These are phyloP conservation scores for Meloidogyne chitwoodi DNA, from an alignment of 1,140 invertebrate species.

Conservation along the genomic window DNA sequence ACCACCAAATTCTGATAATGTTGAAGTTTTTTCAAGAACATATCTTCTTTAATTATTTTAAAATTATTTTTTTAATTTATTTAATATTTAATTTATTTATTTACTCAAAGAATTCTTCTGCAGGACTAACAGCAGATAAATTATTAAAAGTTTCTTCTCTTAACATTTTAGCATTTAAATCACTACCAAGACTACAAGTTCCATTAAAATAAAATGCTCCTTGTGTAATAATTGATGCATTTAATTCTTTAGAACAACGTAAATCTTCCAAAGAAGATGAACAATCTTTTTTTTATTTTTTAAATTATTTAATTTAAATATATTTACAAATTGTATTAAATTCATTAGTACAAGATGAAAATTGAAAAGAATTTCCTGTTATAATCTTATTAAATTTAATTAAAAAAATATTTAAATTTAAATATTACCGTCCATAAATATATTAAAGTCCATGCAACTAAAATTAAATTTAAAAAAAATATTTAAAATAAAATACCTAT, in stretches of 20 bases:
- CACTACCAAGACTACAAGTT: slow-evolving; percentile 21
- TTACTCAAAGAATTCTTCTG: slow-evolving; percentile 47
- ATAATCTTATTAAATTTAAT: slow-evolving; percentile 21
- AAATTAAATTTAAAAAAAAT: not conserved
- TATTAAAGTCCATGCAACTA: not conserved
- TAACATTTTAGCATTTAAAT: slow-evolving; percentile 4
- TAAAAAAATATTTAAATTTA: not conserved
- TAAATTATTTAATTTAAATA: not conserved
- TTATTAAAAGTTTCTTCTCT: slow-evolving; percentile 19
- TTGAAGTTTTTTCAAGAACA: slow-evolving; percentile 35
- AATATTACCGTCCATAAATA: not conserved
- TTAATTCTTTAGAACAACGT: slow-evolving; percentile 32
- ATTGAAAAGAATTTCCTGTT: slow-evolving; percentile 22
- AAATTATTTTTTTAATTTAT: not conserved
- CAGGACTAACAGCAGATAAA: slow-evolving; percentile 27
- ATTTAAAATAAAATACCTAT: slow-evolving; percentile 35
- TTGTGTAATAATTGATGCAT: not conserved
- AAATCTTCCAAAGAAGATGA: slow-evolving; percentile 37
- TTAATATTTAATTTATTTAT: slow-evolving; percentile 1
- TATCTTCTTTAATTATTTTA: slow-evolving; percentile 31
- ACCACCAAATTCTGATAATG: slow-evolving; percentile 37
- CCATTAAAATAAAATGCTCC: slow-evolving; percentile 39
- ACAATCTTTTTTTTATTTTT: slow-evolving; percentile 28
- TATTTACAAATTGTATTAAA: slow-evolving; percentile 40
- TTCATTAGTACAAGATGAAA: slow-evolving; percentile 33